Conservation (phyloP, 2,888 invertebrate genomes). For the Nezara viridula region DNA sequence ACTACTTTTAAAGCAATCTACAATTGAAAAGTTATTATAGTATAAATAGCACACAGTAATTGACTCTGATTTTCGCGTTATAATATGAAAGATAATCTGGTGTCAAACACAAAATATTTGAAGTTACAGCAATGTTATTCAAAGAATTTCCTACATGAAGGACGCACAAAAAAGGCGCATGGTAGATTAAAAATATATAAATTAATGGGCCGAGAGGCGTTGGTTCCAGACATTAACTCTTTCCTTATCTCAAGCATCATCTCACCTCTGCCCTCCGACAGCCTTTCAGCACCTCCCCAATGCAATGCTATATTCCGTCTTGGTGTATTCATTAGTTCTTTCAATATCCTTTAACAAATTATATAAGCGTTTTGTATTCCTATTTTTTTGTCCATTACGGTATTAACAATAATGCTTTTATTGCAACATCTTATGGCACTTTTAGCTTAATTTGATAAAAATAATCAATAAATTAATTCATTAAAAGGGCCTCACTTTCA, state of each 20-base stretch:
- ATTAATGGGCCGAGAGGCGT: conserved; percentile 5
- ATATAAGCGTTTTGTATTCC: background rate
- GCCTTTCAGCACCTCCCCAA: background rate
- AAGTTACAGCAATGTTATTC: background rate
- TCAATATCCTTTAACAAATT: background rate
- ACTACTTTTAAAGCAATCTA: background rate
- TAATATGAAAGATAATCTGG: background rate
- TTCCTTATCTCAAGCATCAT: background rate
- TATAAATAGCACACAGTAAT: too few species aligned
- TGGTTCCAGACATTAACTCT: background rate
- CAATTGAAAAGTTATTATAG: background rate
- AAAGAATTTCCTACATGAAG: background rate
- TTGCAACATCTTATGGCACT: too few species aligned
- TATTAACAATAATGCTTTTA: too few species aligned
- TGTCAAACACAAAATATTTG: background rate
- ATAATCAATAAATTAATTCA: too few species aligned
- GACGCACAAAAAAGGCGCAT: background rate
- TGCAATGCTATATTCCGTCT: background rate
- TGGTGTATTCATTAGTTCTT: background rate
- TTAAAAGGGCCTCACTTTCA: too few species aligned
- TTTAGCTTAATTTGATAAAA: too few species aligned
- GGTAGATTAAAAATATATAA: conserved; percentile 13
- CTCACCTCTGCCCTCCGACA: conserved; percentile 3
- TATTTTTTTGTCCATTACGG: background rate
- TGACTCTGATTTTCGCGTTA: background rate